These are phyloP conservation scores for Halesus radiatus DNA, from an alignment of 1,140 invertebrate genomes.

Conservation along the genomic window DNA sequence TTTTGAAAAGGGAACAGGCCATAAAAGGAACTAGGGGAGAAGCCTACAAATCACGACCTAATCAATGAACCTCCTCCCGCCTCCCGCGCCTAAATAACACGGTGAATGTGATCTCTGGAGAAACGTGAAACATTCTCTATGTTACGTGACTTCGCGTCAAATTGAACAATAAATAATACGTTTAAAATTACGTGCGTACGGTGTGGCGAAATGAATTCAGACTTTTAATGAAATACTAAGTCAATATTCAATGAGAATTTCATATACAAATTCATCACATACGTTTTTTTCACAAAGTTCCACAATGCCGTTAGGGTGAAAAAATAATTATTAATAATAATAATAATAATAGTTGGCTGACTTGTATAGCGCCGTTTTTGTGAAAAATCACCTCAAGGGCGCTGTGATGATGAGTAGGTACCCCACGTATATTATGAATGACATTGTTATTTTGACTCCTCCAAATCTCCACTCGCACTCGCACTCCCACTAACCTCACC, in stretches of 20 bases:
- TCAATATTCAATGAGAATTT: too few species aligned
- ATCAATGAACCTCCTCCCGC: slow-evolving; percentile 37
- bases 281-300: too few species aligned
- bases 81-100: neutral
- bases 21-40: slow-evolving; percentile 2
- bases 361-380: too few species aligned
- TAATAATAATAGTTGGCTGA: too few species aligned
- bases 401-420: too few species aligned
- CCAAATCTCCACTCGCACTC: too few species aligned
- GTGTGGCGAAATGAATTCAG: neutral
- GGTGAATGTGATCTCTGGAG: neutral
- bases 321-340: too few species aligned
- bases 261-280: neutral
- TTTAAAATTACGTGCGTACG: neutral
- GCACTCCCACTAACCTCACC: too few species aligned
- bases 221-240: neutral
- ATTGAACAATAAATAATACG: neutral
- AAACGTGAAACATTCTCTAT: neutral
- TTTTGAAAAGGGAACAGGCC: neutral
- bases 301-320: too few species aligned
- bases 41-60: slow-evolving; percentile 51
- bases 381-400: too few species aligned
- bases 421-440: too few species aligned
- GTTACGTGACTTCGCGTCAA: neutral
- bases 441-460: too few species aligned